Conservation (phyloP, 1,140 invertebrate species). For the Drosophila arawakana region DNA sequence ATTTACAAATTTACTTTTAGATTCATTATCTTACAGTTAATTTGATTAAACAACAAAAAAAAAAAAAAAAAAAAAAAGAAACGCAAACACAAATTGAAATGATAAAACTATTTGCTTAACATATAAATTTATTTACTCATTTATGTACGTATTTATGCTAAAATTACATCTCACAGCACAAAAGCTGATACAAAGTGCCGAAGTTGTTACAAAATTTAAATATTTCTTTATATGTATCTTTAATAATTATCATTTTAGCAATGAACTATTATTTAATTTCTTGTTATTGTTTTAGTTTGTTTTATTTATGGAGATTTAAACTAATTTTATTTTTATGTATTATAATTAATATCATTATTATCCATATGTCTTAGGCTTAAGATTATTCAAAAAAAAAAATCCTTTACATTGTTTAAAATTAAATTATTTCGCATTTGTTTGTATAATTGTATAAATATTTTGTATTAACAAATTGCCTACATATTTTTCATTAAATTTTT, state of each 20-base stretch:
- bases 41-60: conserved; percentile 22
- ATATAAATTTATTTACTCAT: conserved; percentile 27
- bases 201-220: conserved; percentile 41
- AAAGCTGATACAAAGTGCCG: conserved; percentile 31
- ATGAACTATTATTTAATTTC: conserved; percentile 6
- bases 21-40: conserved; percentile 32
- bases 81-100: conserved; percentile 5
- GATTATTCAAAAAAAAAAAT: conserved; percentile 40
- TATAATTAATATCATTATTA: conserved; percentile 33
- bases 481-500: conserved; percentile 3
- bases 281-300: conserved; percentile 16
- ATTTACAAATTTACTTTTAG: conserved; percentile 41
- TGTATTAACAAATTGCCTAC: conserved; percentile 75
- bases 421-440: conserved; percentile 56
- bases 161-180: conserved; percentile 38
- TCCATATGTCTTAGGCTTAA: conserved; percentile 36
- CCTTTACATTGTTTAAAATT: conserved; percentile 57
- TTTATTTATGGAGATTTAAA: conserved; percentile 11
- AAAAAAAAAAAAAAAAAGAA: conserved; percentile 10
- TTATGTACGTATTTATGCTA: conserved; percentile 45
- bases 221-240: not conserved
- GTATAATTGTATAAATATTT: conserved; percentile 72
- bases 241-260: conserved; percentile 29
- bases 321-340: conserved; percentile 18
- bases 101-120: conserved; percentile 29